Percentiles rank a stretch among this genome's conserved stretches.
phyloP scores from a whole-genome alignment of 2,888 invertebrate species.

The Crocallis elinguaria region DNA sequence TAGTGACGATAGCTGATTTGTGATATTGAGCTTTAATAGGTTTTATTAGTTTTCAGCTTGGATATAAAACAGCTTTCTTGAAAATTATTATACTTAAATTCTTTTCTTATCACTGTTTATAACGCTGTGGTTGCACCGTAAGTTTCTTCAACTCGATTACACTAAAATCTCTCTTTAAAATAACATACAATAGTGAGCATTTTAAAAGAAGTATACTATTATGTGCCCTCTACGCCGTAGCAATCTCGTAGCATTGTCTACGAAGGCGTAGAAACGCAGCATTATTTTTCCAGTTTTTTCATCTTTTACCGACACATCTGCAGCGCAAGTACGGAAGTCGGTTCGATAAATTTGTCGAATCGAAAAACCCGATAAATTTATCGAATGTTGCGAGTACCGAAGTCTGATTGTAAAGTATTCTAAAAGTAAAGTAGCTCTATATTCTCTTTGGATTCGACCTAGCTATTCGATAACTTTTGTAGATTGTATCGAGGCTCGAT shows the following conservation, averaged over 20 bases:
- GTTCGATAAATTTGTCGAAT: too few relatives aligned
- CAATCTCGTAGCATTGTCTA: constrained; percentile 23
- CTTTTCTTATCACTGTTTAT: not conserved
- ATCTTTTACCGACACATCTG: not conserved
- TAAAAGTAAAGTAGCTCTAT: too few relatives aligned
- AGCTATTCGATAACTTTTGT: too few relatives aligned
- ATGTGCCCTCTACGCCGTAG: constrained; percentile 17
- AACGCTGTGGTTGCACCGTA: not conserved
- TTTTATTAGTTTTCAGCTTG: too few relatives aligned
- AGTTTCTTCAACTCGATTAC: not conserved
- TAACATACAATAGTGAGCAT: not conserved
- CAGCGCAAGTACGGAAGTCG: too few relatives aligned
- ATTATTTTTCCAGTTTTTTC: constrained; percentile 12
- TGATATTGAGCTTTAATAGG: not conserved
- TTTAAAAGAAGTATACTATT: not conserved
- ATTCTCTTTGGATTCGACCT: too few relatives aligned
- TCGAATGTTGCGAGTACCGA: too few relatives aligned
- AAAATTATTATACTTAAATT: too few relatives aligned
- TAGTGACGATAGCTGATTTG: constrained; percentile 14
- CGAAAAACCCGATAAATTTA: too few relatives aligned
- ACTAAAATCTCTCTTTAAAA: not conserved
- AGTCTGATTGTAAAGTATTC: too few relatives aligned
- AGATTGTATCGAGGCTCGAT: too few relatives aligned
- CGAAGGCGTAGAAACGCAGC: constrained; percentile 13
- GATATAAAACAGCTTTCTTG: too few relatives aligned